phyloP scores from a whole-genome alignment of 2,888 invertebrate genomes.

The Andrena flavipes region DNA sequence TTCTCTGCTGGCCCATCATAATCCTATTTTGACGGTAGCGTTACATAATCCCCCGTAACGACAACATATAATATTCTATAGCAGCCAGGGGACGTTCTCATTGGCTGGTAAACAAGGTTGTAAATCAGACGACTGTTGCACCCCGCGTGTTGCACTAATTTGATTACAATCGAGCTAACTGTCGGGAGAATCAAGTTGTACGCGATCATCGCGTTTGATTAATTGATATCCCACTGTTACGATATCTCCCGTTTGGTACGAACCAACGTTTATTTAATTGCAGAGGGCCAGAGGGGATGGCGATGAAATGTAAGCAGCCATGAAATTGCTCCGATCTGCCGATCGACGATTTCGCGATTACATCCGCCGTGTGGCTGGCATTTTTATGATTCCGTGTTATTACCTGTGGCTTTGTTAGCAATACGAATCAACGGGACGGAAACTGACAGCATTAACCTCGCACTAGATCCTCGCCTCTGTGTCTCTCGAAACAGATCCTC shows the following conservation, averaged over 20 bases:
- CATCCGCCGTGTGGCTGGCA: neutral
- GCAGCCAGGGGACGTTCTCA: neutral
- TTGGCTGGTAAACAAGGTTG: conserved; percentile 29
- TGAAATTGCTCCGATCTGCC: neutral
- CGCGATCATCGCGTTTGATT: conserved; percentile 7
- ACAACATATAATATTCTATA: conserved; percentile 20
- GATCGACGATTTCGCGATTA: neutral
- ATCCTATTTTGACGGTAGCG: conserved; percentile 46
- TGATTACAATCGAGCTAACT: neutral
- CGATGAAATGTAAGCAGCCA: neutral
- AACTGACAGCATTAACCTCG: conserved; percentile 10
- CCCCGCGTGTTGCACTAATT: conserved; percentile 1
- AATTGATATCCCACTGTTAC: neutral
- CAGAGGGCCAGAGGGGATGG: neutral
- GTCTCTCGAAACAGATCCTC: conserved; percentile 47
- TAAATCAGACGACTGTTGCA: conserved; percentile 18
- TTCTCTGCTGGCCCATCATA: conserved; percentile 50
- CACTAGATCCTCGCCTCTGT: conserved; percentile 35
- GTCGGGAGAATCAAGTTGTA: neutral
- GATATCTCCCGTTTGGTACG: neutral
- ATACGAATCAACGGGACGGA: neutral
- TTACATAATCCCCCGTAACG: conserved; percentile 20
- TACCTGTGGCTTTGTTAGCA: neutral
- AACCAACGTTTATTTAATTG: neutral
- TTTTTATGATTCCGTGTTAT: neutral